Evolutionary conservation across 2,888 invertebrate genomes (phyloP).

Genomic region (Lithosia quadra): DNA sequence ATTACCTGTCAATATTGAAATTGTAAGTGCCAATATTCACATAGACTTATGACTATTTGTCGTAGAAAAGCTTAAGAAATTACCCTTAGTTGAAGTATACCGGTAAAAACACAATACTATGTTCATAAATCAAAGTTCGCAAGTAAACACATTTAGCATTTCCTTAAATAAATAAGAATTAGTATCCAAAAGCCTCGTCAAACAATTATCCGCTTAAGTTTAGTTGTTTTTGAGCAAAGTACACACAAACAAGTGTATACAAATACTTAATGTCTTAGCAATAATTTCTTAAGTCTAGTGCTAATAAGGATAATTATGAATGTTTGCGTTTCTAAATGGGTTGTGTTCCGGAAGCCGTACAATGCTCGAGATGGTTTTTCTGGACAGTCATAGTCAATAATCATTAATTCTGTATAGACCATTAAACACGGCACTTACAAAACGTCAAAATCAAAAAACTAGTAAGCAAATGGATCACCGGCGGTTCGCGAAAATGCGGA

Average conservation of each 20-base stretch:
- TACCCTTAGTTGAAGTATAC: neutral
- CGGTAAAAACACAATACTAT: neutral
- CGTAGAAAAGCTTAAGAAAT: neutral
- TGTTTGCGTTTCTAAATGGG: neutral
- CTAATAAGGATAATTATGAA: slow-evolving; percentile 38
- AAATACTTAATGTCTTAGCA: slow-evolving; percentile 32
- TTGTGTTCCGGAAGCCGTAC: neutral
- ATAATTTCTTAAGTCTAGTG: slow-evolving; percentile 41
- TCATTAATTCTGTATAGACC: no score
- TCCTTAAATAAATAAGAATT: neutral
- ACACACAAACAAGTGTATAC: slow-evolving; percentile 30
- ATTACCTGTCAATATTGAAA: no score
- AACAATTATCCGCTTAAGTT: slow-evolving; percentile 37
- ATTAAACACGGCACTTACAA: no score
- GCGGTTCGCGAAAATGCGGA: no score
- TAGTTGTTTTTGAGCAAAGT: slow-evolving; percentile 35
- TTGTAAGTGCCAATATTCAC: neutral
- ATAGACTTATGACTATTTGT: neutral
- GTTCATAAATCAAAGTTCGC: neutral
- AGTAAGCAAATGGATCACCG: no score
- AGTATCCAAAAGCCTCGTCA: slow-evolving; percentile 28
- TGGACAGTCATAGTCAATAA: no score
- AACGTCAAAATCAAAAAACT: no score
- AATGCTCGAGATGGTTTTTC: no score
- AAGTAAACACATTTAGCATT: neutral